These are phyloP conservation scores for Macquaria ambigua DNA, from an alignment of 2,113 vertebrate species.

Conservation along the genomic window DNA sequence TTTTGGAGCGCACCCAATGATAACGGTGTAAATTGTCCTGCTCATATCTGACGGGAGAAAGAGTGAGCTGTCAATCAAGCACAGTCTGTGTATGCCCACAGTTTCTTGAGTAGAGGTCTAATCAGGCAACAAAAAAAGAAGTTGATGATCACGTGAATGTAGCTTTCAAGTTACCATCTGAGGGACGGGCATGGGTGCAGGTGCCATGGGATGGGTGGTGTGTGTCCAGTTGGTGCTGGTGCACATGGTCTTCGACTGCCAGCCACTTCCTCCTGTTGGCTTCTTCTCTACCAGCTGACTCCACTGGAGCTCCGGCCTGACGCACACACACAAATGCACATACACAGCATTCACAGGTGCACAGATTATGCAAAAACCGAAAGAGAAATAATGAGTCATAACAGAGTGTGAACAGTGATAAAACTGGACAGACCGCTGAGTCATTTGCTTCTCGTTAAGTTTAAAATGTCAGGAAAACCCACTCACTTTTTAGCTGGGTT, in stretches of 20 bases:
- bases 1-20: not conserved
- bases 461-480: slow-evolving; percentile 13
- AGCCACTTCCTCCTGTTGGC: slow-evolving; percentile 88
- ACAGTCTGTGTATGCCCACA: not conserved
- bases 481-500: slow-evolving; percentile 91
- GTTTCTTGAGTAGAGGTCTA: not conserved
- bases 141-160: not conserved
- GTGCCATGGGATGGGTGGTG: slow-evolving; percentile 83
- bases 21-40: not conserved
- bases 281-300: slow-evolving; percentile 91
- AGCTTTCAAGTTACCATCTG: slow-evolving; percentile 86
- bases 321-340: slow-evolving; percentile 42
- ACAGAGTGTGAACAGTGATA: not conserved
- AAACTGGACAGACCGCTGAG: slow-evolving; percentile 17
- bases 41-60: not conserved
- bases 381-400: slow-evolving; percentile 11
- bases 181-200: slow-evolving; percentile 86
- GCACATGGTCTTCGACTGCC: slow-evolving; percentile 92
- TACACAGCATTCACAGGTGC: slow-evolving; percentile 4
- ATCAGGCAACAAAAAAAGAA: not conserved
- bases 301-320: slow-evolving; percentile 91
- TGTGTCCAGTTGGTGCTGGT: slow-evolving; percentile 89
- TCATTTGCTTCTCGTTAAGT: slow-evolving; percentile 7
- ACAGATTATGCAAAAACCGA: not conserved
- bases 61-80: not conserved